phyloP scores from a whole-genome alignment of 2,797 vertebrate species.

The Lithobates sylvaticus region DNA sequence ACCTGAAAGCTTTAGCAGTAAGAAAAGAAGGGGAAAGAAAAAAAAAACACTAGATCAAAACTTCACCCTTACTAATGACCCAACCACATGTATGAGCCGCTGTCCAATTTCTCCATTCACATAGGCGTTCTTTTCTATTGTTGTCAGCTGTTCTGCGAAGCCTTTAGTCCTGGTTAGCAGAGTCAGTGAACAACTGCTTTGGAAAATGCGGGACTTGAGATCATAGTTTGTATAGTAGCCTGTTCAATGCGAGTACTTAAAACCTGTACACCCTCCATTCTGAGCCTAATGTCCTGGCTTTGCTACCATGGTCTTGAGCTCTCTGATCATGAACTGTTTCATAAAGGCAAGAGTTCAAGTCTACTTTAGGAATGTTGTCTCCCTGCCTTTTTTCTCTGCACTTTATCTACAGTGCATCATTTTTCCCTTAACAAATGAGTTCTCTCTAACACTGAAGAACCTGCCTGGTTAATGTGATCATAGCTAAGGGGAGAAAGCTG shows the following conservation, averaged over 20 bases:
- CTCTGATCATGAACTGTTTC: constrained; percentile 56
- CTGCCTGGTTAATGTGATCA: neutral
- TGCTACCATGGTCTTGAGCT: constrained; percentile 49
- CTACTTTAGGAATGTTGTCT: constrained; percentile 25
- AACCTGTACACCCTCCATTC: constrained; percentile 47
- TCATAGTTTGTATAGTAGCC: constrained; percentile 53
- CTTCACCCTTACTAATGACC: constrained; percentile 57
- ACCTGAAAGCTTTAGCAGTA: constrained; percentile 61
- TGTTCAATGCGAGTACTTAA: constrained; percentile 33
- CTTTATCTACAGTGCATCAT: constrained; percentile 21
- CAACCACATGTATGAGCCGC: constrained; percentile 55
- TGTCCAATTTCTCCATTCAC: constrained; percentile 59
- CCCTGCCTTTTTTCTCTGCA: constrained; percentile 7
- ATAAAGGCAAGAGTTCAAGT: constrained; percentile 50
- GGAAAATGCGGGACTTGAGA: constrained; percentile 49
- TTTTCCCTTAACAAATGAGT: constrained; percentile 2
- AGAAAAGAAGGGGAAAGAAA: constrained; percentile 40
- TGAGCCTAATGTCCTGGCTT: constrained; percentile 45
- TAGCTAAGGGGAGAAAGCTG: too few species aligned
- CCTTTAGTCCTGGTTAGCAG: constrained; percentile 44
- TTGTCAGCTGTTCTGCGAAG: constrained; percentile 53
- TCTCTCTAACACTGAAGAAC: constrained; percentile 1
- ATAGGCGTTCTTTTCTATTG: constrained; percentile 46
- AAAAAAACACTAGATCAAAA: constrained; percentile 57
- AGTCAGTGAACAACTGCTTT: constrained; percentile 44